phyloP scores from a whole-genome alignment of 2,797 vertebrate species.

The Melanogrammus aeglefinus region DNA sequence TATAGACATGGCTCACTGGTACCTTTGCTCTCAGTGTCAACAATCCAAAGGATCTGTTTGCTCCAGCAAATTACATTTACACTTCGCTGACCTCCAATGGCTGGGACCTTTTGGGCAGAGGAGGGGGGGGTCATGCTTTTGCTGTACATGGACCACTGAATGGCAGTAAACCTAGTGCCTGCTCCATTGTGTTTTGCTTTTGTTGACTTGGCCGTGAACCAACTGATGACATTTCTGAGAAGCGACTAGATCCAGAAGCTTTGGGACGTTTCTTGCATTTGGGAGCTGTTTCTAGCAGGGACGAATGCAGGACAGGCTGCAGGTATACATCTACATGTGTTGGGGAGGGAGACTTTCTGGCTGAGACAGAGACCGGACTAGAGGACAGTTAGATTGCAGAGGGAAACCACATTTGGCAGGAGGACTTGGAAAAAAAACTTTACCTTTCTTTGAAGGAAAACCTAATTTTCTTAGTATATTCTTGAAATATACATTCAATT shows the following conservation, averaged over 20 bases:
- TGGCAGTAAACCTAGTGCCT: constrained; percentile 65
- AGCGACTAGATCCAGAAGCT: constrained; percentile 61
- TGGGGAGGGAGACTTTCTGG: constrained; percentile 39
- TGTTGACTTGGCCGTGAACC: constrained; percentile 39
- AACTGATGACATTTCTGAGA: constrained; percentile 42
- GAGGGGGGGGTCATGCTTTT: constrained; percentile 48
- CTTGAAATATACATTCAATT: constrained; percentile 17
- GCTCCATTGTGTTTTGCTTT: constrained; percentile 66
- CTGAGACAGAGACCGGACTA: constrained; percentile 23
- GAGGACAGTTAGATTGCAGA: constrained; percentile 23
- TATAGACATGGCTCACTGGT: constrained; percentile 33
- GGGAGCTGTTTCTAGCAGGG: constrained; percentile 64
- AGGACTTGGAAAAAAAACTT: constrained; percentile 9
- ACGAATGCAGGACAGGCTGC: constrained; percentile 61
- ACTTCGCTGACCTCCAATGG: constrained; percentile 70
- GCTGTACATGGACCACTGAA: constrained; percentile 59
- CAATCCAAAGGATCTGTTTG: constrained; percentile 72
- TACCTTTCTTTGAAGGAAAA: not conserved
- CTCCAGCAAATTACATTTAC: constrained; percentile 77
- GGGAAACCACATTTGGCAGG: not conserved
- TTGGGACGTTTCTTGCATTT: constrained; percentile 64
- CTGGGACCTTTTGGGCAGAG: constrained; percentile 49
- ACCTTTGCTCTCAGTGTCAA: constrained; percentile 76
- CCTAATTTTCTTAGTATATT: not conserved
- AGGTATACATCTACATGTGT: constrained; percentile 73